Evolutionary conservation across 2,113 vertebrate species (phyloP), one percentile per base, ranked within the genome.

Genomic region (Oreotrochilus melanogaster): DNA sequence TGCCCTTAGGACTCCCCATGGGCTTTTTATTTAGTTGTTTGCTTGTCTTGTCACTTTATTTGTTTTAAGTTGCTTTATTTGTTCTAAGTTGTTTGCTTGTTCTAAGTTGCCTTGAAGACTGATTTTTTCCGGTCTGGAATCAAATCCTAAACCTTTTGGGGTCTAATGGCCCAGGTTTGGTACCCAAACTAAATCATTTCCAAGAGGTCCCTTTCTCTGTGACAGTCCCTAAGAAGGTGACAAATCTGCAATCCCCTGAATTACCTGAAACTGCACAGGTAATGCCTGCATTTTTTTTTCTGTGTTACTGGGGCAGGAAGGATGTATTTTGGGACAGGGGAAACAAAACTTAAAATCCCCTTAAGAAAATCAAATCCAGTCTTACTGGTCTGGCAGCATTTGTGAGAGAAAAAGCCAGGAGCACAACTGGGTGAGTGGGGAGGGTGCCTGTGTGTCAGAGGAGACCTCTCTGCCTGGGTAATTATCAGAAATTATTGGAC

Each of bases 231-330:
- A 14, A 35, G 47, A 31, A 88, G 47, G 64, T 25, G 69, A 60
- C 24, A 35, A 14, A 23, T 8, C 31, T 1, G 12, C 81, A 31
- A 53, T 45, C 62, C 71, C 51, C 50, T 11, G 31, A 22, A 47
- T 30, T 23, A 74, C 71, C 84, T 14, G 42, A 76, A 82, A 54
- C 74, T 39, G 28, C 39, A 8, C 51, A 78, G 87, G 30, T 57
- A 79, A 93, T 50, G 5, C 70, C 78, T 66, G 76, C 66, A 54
- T 93, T 82, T 91, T n/a, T 91, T n/a, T 88, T 94, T 14, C 33
- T n/a, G 35, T 18, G 0, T 72, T 83, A 56, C 62, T 30, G 81
- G 27, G 69, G 30, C 28, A 71, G 48, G 31, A 85, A 17, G 51
- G 76, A 76, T 70, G 1, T 39, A 60, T 96, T 60, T 86, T 71